A percentile compares a stretch with the other conserved stretches of the same genome.
Conservation (phyloP, 2,888 invertebrate species). For the Pristionchus arcanus region DNA sequence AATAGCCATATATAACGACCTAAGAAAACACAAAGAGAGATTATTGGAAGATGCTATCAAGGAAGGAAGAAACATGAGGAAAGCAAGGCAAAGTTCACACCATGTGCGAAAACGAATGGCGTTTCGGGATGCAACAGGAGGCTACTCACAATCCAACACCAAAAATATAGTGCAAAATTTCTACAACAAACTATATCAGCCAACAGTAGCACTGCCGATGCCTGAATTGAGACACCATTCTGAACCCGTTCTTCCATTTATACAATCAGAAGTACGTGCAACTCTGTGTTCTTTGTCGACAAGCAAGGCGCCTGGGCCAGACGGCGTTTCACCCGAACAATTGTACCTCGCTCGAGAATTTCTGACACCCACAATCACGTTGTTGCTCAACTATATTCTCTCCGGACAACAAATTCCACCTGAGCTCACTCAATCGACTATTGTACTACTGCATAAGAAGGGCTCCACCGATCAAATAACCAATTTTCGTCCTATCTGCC, state of each 20-base stretch:
- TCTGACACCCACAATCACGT: background rate
- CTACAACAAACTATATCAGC: too few species aligned
- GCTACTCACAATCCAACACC: background rate
- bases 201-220: background rate
- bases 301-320: background rate
- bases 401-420: background rate
- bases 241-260: background rate
- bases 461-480: background rate
- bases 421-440: background rate
- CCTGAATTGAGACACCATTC: background rate
- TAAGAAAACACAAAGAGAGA: too few species aligned
- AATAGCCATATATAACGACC: too few species aligned
- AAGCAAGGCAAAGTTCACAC: background rate
- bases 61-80: too few species aligned
- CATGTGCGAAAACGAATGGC: background rate
- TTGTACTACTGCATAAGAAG: conserved; percentile 13
- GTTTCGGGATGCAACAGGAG: background rate
- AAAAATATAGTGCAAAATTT: too few species aligned
- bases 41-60: too few species aligned
- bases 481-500: background rate
- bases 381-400: background rate
- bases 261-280: background rate
- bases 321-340: background rate
- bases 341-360: background rate
- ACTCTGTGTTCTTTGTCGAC: background rate